These are phyloP conservation scores for Elanoides forficatus DNA, from an alignment of 2,113 vertebrate species.

Conservation along the genomic window DNA sequence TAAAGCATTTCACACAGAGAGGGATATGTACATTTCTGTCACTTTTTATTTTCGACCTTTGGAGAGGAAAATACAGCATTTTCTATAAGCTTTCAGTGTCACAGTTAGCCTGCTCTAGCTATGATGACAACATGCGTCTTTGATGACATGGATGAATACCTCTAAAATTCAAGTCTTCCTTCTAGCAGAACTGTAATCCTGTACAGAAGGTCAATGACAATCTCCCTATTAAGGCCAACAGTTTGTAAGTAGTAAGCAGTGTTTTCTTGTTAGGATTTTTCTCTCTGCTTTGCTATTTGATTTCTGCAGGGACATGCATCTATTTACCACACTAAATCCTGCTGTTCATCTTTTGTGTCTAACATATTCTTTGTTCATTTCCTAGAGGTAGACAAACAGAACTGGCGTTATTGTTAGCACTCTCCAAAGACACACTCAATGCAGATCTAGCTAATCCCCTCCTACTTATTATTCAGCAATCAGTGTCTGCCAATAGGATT, in stretches of 20 bases:
- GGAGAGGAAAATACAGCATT: background rate
- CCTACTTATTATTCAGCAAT: conserved; percentile 51
- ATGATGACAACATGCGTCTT: conserved; percentile 34
- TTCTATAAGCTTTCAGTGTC: conserved; percentile 27
- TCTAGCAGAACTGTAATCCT: conserved; percentile 40
- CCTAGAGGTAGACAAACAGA: conserved; percentile 21
- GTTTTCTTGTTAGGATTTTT: conserved; percentile 16
- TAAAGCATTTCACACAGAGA: conserved; percentile 2
- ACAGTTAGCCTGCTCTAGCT: conserved; percentile 9
- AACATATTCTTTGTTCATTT: conserved; percentile 40
- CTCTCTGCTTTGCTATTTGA: conserved; percentile 29
- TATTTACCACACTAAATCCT: conserved; percentile 50
- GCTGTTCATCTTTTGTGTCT: conserved; percentile 23
- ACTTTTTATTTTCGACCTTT: background rate
- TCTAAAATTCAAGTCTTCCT: conserved; percentile 61
- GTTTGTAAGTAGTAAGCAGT: conserved; percentile 4
- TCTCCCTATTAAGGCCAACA: conserved; percentile 25
- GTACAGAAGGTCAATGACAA: conserved; percentile 59
- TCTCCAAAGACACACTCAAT: conserved; percentile 39
- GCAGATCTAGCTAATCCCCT: conserved; percentile 47
- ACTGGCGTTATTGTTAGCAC: conserved; percentile 1
- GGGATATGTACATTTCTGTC: background rate
- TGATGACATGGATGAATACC: conserved; percentile 59
- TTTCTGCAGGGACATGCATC: conserved; percentile 31
- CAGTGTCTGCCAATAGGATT: conserved; percentile 36